Conservation (phyloP, 1,140 invertebrate genomes). For the Rhopalosiphum padi region DNA sequence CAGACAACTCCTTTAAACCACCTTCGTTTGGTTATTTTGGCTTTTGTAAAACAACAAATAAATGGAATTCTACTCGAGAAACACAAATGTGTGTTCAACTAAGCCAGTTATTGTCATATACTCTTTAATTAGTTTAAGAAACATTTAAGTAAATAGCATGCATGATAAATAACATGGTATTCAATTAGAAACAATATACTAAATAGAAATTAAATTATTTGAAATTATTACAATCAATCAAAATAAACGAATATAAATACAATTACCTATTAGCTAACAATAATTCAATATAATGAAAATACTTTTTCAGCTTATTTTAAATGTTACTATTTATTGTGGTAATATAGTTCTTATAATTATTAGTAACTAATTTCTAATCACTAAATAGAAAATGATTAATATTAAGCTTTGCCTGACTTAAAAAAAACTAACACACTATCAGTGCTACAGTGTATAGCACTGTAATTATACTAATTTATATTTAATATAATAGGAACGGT, state of each 20-base stretch:
- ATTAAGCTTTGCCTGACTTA: not conserved
- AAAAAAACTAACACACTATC: not conserved
- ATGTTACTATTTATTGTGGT: not conserved
- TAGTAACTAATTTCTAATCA: not conserved
- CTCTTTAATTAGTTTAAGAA: not conserved
- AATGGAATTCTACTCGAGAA: not conserved
- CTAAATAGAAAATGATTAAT: not conserved
- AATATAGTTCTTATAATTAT: not conserved
- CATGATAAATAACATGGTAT: not conserved
- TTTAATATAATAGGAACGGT: not conserved
- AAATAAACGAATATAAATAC: not conserved
- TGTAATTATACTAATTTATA: not conserved
- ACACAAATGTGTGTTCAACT: not conserved
- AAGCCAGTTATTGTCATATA: not conserved
- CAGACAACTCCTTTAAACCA: not conserved
- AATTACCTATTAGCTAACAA: no score
- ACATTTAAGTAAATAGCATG: not conserved
- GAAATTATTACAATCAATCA: not conserved
- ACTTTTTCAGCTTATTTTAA: not conserved
- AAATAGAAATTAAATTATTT: not conserved
- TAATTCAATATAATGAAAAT: not conserved
- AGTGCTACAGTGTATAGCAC: not conserved
- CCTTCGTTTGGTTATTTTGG: not conserved
- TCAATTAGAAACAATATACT: not conserved
- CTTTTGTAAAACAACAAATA: slow-evolving; percentile 7